Conservation (phyloP, 2,797 vertebrate genomes). For the Gobio occitaniae region DNA sequence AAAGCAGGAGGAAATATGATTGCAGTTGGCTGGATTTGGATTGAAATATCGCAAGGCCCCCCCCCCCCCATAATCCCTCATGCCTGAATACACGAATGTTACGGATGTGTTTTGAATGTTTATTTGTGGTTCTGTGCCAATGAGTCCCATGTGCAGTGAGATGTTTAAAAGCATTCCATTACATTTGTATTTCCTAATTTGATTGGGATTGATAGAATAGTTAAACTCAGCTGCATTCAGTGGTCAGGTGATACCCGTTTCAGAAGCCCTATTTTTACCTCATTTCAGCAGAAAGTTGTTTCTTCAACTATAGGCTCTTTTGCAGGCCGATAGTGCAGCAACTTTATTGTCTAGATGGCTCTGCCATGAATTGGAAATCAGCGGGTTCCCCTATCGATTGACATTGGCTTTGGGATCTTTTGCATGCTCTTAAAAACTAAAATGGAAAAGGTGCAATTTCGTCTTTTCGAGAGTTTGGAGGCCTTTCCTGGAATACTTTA, state of each 20-base stretch:
- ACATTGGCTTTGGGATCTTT: background rate
- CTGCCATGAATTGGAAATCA: background rate
- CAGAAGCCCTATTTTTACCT: background rate
- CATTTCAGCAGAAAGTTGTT: background rate
- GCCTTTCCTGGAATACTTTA: background rate
- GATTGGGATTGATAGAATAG: background rate
- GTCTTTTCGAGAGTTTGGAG: background rate
- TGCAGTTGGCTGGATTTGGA: slow-evolving; percentile 28
- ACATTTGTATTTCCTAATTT: background rate
- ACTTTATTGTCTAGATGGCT: background rate
- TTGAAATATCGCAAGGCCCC: background rate
- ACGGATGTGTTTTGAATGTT: slow-evolving; percentile 31
- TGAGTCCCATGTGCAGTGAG: background rate
- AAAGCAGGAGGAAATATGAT: slow-evolving; percentile 10
- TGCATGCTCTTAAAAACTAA: background rate
- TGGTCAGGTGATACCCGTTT: background rate
- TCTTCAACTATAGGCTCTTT: background rate
- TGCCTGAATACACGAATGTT: slow-evolving; percentile 28
- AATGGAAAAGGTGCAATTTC: background rate
- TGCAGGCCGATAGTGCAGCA: background rate
- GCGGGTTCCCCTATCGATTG: too few species aligned
- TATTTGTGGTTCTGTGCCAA: background rate
- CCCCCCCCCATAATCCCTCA: slow-evolving; percentile 6
- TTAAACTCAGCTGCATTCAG: background rate
- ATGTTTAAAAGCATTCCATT: background rate